Base-by-base conservation (phyloP, 2,888 invertebrate genomes). In the Colletes collaris region DNA sequence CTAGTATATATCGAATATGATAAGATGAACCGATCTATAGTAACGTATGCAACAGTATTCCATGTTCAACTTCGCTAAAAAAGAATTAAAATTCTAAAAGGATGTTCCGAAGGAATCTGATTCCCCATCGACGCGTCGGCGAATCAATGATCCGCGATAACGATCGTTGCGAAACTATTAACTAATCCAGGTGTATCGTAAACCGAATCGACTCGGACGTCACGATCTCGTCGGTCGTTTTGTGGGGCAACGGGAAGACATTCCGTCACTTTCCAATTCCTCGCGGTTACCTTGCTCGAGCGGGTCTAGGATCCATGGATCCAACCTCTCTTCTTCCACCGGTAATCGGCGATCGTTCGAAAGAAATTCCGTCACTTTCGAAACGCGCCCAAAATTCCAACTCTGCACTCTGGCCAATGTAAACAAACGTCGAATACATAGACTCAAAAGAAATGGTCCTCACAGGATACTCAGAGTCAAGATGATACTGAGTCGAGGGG, bases 281-380 rank as follows among this genome's bases (percentile, higher is more conserved):
- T 44, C 52, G 44, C 65, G 35, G 49, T 50, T 46, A 27, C 59
- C 52, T 73, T 44, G 67, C 67, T 59, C 46, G 19, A 66, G 7
- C 16, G 46, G 0, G 40, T 55, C 58, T 27, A 11, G 65, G 40
- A 44, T 65, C 13, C 56, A 8, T 6, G 56, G 50, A 46, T 49
- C 19, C 11, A 5, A 16, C 44, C 16, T 8, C 56, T 35, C 35
- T 27, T 53, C 40, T 53, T 53, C 53, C 52, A 16, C 37, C 40
- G 4, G 52, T 46, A 19, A 50, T 52, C 40, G 11, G 68, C 16
- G 35, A 60, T 65, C 70, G 62, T 46, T 13, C 7, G 35, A 49
- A 64, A 53, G 60, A 55, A 73, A 76, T 49, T 64, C 49, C 78
- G 46, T 78, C 77, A 77, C 78, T 78, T 78, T 78, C 78, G 78